phyloP scores from a whole-genome alignment of 2,888 invertebrate genomes.

The Linnaemya tessellans region DNA sequence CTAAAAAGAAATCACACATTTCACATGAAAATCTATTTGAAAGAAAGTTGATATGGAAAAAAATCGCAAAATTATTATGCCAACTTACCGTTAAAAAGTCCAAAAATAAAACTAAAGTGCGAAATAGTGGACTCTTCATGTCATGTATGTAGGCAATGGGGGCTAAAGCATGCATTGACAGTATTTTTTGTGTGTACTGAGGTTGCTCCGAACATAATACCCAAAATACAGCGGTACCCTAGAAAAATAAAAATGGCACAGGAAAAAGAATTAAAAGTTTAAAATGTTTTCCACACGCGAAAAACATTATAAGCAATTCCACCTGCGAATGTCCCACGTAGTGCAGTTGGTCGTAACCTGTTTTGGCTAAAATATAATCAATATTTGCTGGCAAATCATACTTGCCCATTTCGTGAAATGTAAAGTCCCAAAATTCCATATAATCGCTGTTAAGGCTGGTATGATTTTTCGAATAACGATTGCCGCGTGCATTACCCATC shows the following conservation, averaged over 20 bases:
- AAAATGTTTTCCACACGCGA: not conserved
- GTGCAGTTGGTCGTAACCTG: conserved; percentile 86
- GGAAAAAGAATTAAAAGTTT: not conserved
- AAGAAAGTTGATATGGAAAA: conserved; percentile 1
- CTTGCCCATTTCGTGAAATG: conserved; percentile 89
- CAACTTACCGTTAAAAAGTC: conserved; percentile 81
- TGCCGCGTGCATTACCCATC: conserved; percentile 83
- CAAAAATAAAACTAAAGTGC: conserved; percentile 80
- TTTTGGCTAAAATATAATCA: conserved; percentile 87
- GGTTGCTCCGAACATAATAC: conserved; percentile 84
- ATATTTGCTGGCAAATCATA: conserved; percentile 93
- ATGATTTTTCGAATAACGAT: conserved; percentile 83
- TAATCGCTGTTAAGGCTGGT: conserved; percentile 80
- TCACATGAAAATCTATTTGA: conserved; percentile 2
- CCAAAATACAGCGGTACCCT: conserved; percentile 86
- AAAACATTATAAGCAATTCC: not conserved
- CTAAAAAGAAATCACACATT: conserved; percentile 73
- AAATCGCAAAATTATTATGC: not conserved
- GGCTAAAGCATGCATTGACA: conserved; percentile 84
- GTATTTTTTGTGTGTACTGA: conserved; percentile 85
- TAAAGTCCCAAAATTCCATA: conserved; percentile 86
- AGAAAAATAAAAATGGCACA: conserved; percentile 62
- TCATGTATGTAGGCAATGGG: conserved; percentile 85
- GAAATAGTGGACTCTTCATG: conserved; percentile 83
- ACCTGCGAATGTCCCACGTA: conserved; percentile 92